A percentile compares a stretch with the other conserved stretches of the same genome.
These are phyloP conservation scores for Geodia barretti DNA, from an alignment of 37 sponge, comb jelly and placozoan species.

Conservation along the genomic window DNA sequence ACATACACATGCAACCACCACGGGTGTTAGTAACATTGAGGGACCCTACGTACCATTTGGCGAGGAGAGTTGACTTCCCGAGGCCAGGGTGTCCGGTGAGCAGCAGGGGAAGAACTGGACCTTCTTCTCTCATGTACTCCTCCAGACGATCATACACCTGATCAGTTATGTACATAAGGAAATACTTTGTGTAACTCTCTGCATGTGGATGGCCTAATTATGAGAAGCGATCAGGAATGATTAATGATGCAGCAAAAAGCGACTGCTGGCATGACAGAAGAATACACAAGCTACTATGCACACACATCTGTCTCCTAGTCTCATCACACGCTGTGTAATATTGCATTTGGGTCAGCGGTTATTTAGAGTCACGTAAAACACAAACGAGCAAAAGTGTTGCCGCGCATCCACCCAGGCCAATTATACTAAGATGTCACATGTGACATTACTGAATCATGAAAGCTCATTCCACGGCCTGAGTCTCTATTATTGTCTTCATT, in stretches of 20 bases:
- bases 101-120: conserved; percentile 27
- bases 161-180: conserved; percentile 17
- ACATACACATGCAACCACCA: no score
- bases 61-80: conserved; percentile 56
- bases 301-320: no score
- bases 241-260: no score
- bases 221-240: no score
- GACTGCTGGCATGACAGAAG: no score
- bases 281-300: no score
- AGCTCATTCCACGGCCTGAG: conserved; percentile 2
- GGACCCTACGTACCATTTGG: conserved; percentile 45
- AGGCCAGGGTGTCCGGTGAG: conserved; percentile 35
- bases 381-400: background rate
- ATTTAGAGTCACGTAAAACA: no score
- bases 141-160: conserved; percentile 43
- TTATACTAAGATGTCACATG: conserved; percentile 30
- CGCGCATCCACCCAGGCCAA: background rate
- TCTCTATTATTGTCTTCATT: background rate
- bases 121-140: conserved; percentile 38
- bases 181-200: no score
- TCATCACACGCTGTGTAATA: no score
- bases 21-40: background rate
- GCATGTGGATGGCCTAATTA: no score
- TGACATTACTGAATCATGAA: conserved; percentile 38
- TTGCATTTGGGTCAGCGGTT: no score